Conservation (phyloP, 2,797 vertebrate genomes). For the Acrossocheilus wenchowensis region DNA sequence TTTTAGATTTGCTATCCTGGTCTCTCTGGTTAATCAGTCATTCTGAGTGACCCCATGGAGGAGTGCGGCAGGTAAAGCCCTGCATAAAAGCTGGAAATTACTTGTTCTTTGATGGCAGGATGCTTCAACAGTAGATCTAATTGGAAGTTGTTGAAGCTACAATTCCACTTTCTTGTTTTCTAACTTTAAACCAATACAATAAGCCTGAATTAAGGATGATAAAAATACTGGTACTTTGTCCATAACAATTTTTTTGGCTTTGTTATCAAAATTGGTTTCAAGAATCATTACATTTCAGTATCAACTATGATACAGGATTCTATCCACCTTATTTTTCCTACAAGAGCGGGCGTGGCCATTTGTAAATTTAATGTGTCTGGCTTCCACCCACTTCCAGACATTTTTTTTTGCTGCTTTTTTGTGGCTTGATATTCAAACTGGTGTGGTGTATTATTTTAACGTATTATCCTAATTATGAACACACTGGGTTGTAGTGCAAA, state of each 20-base stretch:
- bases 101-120: background rate
- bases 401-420: too few species aligned
- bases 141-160: background rate
- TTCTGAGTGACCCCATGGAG: background rate
- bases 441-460: too few species aligned
- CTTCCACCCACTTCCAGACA: too few species aligned
- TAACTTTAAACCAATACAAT: background rate
- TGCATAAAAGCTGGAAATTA: background rate
- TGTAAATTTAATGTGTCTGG: too few species aligned
- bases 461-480: too few species aligned
- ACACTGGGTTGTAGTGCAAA: too few species aligned
- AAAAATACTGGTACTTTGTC: background rate
- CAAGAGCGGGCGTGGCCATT: too few species aligned
- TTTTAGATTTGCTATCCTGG: slow-evolving; percentile 33
- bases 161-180: background rate
- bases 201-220: background rate
- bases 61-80: background rate
- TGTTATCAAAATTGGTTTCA: background rate
- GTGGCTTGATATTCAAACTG: too few species aligned
- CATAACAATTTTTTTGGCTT: background rate
- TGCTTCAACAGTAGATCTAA: background rate
- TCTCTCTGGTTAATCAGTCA: slow-evolving; percentile 27
- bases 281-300: background rate
- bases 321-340: too few species aligned
- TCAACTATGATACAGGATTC: background rate